Percentiles rank a stretch among this genome's conserved stretches.
phyloP scores from a whole-genome alignment of 2,888 invertebrate species.

The Tromatobia lineatoria region DNA sequence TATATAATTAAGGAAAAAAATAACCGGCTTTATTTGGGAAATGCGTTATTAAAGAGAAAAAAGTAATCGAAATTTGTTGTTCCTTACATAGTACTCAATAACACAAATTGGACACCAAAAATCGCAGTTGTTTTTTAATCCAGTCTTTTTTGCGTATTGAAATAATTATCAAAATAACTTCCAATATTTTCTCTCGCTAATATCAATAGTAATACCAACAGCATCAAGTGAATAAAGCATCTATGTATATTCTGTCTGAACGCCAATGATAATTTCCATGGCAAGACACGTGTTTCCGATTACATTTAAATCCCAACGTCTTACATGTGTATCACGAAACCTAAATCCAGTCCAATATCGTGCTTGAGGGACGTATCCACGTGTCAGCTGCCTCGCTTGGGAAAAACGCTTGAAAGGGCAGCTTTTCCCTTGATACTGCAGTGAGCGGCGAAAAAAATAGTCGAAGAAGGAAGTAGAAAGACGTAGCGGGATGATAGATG shows the following conservation, averaged over 20 bases:
- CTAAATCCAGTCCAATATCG: constrained; percentile 9
- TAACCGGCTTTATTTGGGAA: too few relatives aligned
- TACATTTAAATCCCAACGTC: neutral
- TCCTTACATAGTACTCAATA: too few relatives aligned
- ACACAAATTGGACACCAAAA: too few relatives aligned
- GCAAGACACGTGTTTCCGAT: neutral
- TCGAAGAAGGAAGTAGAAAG: constrained; percentile 57
- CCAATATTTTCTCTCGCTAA: neutral
- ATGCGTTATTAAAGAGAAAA: too few relatives aligned
- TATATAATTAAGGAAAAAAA: too few relatives aligned
- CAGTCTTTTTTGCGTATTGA: neutral
- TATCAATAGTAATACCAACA: neutral
- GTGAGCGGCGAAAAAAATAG: constrained; percentile 1
- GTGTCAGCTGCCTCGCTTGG: constrained; percentile 14
- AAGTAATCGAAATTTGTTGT: too few relatives aligned
- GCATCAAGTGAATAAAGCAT: too few relatives aligned
- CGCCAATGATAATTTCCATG: neutral
- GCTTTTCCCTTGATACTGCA: constrained; percentile 3
- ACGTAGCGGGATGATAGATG: constrained; percentile 78
- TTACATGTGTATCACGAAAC: neutral
- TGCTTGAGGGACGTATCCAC: constrained; percentile 17
- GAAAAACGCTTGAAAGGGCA: constrained; percentile 9
- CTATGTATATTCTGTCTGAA: too few relatives aligned
- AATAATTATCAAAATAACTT: neutral
- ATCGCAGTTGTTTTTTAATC: too few relatives aligned